These are phyloP conservation scores for Formicarius rufipectus DNA, from an alignment of 2,113 vertebrate species.

Conservation along the genomic window DNA sequence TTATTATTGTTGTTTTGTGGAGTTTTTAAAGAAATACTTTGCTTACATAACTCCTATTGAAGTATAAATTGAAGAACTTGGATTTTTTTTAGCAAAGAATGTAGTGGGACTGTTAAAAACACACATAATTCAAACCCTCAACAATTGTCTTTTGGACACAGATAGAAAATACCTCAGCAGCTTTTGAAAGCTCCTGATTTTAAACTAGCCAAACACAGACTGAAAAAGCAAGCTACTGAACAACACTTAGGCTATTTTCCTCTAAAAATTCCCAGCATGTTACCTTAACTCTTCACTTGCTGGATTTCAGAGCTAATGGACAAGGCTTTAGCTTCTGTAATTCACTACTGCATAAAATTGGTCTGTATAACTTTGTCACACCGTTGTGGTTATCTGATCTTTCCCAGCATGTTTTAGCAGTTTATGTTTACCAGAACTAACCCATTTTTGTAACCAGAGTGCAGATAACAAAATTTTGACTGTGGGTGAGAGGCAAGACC, in stretches of 20 bases:
- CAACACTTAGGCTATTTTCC: background rate
- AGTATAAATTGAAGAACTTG: background rate
- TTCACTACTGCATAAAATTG: background rate
- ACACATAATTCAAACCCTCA: background rate
- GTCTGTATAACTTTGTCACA: background rate
- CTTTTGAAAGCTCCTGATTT: background rate
- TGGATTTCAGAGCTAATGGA: background rate
- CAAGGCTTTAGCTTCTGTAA: background rate
- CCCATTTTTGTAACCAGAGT: background rate
- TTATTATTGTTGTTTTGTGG: background rate
- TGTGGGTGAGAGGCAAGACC: background rate
- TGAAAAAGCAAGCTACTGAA: background rate
- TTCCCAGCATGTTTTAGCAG: background rate
- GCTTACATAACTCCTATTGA: background rate
- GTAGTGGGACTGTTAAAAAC: background rate
- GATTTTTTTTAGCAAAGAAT: background rate
- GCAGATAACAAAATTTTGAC: background rate
- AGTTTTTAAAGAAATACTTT: background rate
- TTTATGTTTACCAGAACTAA: background rate
- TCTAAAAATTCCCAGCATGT: background rate
- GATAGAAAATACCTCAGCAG: background rate
- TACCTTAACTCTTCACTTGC: background rate
- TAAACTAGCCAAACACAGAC: rapidly evolving
- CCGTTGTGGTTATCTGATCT: background rate
- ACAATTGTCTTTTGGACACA: rapidly evolving